A percentile compares a stretch with the other conserved stretches of the same genome.
Evolutionary conservation across 1,140 invertebrate genomes (phyloP).

Genomic region (Copidosoma floridanum): DNA sequence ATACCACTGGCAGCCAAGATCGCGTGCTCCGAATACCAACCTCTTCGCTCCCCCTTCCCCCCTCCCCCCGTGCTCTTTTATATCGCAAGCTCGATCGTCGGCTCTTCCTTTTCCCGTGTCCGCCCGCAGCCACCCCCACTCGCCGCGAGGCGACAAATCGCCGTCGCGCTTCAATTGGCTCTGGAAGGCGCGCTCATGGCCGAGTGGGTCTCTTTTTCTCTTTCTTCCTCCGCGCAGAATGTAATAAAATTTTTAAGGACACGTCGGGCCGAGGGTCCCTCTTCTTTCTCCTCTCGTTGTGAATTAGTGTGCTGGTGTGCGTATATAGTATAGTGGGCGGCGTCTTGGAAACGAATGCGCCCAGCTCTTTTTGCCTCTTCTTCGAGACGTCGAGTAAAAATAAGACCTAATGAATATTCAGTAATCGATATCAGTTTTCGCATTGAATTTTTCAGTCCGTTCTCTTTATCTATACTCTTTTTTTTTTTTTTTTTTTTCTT

Average conservation of each 20-base stretch:
- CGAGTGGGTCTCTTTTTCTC: too few relatives aligned
- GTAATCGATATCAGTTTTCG: background rate
- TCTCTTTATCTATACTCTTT: too few relatives aligned
- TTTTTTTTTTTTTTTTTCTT: too few relatives aligned
- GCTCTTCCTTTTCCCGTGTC: too few relatives aligned
- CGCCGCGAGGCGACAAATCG: conserved; percentile 18
- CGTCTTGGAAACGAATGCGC: too few relatives aligned
- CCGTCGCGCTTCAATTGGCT: conserved; percentile 25
- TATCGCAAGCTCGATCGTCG: background rate
- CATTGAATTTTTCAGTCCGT: background rate
- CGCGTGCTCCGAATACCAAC: conserved; percentile 51
- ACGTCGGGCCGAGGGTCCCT: background rate
- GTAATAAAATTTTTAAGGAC: conserved; percentile 10
- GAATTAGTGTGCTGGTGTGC: background rate
- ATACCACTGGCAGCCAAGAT: conserved; percentile 39
- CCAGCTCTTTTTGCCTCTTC: too few relatives aligned
- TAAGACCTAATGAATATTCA: too few relatives aligned
- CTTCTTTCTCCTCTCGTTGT: background rate
- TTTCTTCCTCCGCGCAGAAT: background rate
- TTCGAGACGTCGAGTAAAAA: too few relatives aligned
- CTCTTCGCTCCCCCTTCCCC: conserved; percentile 28
- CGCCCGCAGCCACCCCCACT: background rate
- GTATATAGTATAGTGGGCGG: too few relatives aligned
- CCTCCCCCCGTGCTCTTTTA: conserved; percentile 14
- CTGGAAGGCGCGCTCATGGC: background rate